Percentiles rank a stretch among this genome's conserved stretches.
phyloP scores from a whole-genome alignment of 1,140 invertebrate species.

The Aphelinus atriplicis region DNA sequence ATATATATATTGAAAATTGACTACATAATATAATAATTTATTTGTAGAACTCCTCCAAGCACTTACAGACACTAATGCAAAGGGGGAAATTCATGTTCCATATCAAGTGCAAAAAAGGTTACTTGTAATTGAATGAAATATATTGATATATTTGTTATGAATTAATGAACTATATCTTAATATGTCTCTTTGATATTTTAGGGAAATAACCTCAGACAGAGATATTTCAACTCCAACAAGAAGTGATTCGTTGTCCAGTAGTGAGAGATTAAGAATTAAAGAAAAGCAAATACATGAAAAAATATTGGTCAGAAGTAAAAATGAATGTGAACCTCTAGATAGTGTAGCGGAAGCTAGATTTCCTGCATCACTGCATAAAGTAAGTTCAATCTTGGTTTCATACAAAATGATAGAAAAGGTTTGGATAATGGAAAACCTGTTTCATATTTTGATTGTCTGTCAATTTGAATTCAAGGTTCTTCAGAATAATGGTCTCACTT shows the following conservation, averaged over 20 bases:
- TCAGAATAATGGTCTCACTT: conserved; percentile 32
- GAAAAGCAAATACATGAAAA: conserved; percentile 46
- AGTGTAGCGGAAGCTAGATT: conserved; percentile 49
- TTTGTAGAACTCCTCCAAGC: conserved; percentile 33
- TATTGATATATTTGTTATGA: neutral
- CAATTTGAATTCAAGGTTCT: neutral
- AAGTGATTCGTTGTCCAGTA: neutral
- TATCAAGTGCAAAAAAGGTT: conserved; percentile 26
- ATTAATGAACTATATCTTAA: neutral
- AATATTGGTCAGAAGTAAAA: conserved; percentile 52
- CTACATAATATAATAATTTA: neutral
- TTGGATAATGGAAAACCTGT: conserved; percentile 8
- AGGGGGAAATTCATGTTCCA: conserved; percentile 11
- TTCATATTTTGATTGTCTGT: conserved; percentile 42
- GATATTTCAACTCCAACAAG: neutral
- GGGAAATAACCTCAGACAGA: neutral
- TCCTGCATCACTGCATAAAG: conserved; percentile 51
- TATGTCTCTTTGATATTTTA: conserved; percentile 11
- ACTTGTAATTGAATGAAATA: neutral
- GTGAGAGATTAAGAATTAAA: conserved; percentile 13
- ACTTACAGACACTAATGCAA: conserved; percentile 27
- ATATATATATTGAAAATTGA: neutral
- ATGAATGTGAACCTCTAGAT: conserved; percentile 44
- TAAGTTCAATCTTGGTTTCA: conserved; percentile 26
- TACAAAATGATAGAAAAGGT: conserved; percentile 21